phyloP scores from a whole-genome alignment of 1,140 invertebrate genomes.

The Drosophila dunni region DNA sequence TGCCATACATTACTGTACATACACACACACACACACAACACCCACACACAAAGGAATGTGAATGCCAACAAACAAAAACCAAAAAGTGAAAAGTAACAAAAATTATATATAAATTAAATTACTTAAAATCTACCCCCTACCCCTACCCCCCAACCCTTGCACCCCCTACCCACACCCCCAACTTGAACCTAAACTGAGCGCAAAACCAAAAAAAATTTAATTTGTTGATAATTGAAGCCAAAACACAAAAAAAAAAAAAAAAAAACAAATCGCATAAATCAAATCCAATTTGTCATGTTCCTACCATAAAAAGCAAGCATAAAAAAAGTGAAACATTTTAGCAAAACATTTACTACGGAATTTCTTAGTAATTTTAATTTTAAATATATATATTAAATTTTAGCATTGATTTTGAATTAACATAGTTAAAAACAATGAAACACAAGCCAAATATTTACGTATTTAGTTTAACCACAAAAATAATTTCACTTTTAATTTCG shows the following conservation, averaged over 20 bases:
- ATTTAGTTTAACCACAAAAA: conserved; percentile 32
- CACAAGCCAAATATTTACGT: conserved; percentile 71
- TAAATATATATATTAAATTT: conserved; percentile 12
- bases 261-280: conserved; percentile 10
- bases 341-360: conserved; percentile 19
- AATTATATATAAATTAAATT: conserved; percentile 8
- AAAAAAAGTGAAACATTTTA: neutral
- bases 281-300: conserved; percentile 30
- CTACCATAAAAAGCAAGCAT: neutral
- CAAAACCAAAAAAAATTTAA: conserved; percentile 36
- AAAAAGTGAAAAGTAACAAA: conserved; percentile 16
- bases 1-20: conserved; percentile 26
- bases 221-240: conserved; percentile 63
- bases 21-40: conserved; percentile 26
- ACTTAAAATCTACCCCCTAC: neutral
- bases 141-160: neutral
- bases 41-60: conserved; percentile 39
- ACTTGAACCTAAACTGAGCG: conserved; percentile 51
- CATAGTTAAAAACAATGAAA: conserved; percentile 43
- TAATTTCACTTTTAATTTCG: conserved; percentile 12
- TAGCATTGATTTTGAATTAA: conserved; percentile 16
- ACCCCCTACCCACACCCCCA: neutral
- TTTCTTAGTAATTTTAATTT: conserved; percentile 20
- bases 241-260: conserved; percentile 33
- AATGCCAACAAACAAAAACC: conserved; percentile 52